Conservation (phyloP, 2,797 vertebrate species). For the Parauchenoglanis punctatus region DNA sequence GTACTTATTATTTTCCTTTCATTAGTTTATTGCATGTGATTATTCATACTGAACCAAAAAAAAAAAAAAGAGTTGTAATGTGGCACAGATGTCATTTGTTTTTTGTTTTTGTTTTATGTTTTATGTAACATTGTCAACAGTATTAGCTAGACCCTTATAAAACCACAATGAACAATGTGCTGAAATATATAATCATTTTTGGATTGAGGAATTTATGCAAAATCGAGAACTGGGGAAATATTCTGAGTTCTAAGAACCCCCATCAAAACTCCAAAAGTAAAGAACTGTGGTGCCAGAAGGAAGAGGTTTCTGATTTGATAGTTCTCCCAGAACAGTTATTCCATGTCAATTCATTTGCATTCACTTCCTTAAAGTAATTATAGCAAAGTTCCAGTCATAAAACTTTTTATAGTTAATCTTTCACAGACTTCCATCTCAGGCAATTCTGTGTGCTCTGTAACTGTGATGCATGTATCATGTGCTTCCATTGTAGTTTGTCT, state of each 20-base stretch:
- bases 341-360: not conserved
- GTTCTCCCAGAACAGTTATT: not conserved
- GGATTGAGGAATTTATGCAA: not conserved
- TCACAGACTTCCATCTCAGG: not conserved
- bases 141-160: not conserved
- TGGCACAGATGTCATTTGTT: not conserved
- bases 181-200: not conserved
- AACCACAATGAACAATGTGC: not conserved
- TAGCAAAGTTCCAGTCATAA: slow-evolving; percentile 24
- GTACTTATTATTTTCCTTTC: not conserved
- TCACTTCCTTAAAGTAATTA: slow-evolving; percentile 1
- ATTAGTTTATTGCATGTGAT: not conserved
- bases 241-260: not conserved
- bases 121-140: not conserved
- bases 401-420: not conserved
- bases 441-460: not conserved
- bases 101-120: not conserved
- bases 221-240: not conserved
- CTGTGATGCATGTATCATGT: not conserved
- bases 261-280: not conserved
- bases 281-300: not conserved
- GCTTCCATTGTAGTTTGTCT: not conserved
- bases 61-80: not conserved
- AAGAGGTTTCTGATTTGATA: not conserved
- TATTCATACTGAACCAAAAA: not conserved